phyloP scores from a whole-genome alignment of 35 echinoderm and acorn worm species.

The Nesometra sesokonis region DNA sequence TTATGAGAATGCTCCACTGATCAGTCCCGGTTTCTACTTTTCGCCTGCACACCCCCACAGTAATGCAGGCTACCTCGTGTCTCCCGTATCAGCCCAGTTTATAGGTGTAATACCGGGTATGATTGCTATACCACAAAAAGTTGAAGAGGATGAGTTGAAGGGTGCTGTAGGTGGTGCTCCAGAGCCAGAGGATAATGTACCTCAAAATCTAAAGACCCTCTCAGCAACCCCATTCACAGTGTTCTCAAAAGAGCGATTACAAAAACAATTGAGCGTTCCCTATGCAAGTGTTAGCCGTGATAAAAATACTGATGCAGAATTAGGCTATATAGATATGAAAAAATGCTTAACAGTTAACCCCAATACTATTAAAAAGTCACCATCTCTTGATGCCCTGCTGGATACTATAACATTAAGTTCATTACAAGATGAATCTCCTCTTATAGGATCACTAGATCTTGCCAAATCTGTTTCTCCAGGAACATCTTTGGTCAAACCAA shows the following conservation, averaged over 20 bases:
- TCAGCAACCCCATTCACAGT: not conserved
- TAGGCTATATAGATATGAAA: slow-evolving; percentile 15
- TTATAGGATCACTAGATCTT: slow-evolving; percentile 63
- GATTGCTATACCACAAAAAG: not conserved
- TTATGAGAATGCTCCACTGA: slow-evolving; percentile 76
- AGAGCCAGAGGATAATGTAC: not conserved
- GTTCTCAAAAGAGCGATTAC: not conserved
- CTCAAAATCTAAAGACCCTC: not conserved
- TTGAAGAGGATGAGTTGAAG: not conserved
- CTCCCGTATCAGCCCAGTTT: slow-evolving; percentile 9
- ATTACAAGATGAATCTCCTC: slow-evolving; percentile 42
- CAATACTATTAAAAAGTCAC: slow-evolving; percentile 32
- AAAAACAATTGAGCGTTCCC: not conserved
- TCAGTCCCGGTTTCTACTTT: slow-evolving; percentile 40
- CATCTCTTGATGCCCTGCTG: slow-evolving; percentile 24
- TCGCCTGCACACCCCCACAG: slow-evolving; percentile 2
- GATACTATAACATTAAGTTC: slow-evolving; percentile 7
- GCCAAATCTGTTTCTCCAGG: slow-evolving; percentile 15
- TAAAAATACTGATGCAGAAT: slow-evolving; percentile 12
- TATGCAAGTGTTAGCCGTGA: slow-evolving; percentile 34
- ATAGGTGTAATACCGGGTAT: not conserved
- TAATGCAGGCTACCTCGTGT: slow-evolving; percentile 49
- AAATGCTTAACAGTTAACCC: not conserved
- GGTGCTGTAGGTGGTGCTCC: slow-evolving; percentile 9
- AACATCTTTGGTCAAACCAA: not conserved